Base-by-base conservation (phyloP, 2,888 invertebrate genomes). In the Tillus elongatus region DNA sequence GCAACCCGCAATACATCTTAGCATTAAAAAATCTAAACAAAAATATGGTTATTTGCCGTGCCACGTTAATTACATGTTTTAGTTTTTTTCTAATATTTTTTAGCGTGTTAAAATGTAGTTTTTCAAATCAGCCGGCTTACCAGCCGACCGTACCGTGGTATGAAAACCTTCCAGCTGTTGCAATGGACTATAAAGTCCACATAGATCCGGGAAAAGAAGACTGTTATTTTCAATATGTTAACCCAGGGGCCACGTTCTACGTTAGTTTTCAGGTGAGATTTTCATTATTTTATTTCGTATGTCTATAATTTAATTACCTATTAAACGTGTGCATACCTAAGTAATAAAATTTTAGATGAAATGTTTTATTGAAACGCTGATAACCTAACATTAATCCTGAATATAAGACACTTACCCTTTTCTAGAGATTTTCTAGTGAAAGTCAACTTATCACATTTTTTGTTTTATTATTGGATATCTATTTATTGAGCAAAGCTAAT, bases 121-220 rank as follows among this genome's bases (percentile, higher is more conserved):
- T 42, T 8, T 42, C 19, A n/a, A 38, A 42, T 31, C 35, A 39
- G 12, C 27, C 35, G n/a, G n/a, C n/a, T n/a, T n/a, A n/a, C n/a
- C n/a, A n/a, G n/a, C n/a, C 24, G 6, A 73, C 75, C 24, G 70
- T 74, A 51, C 84, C 84, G 60, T 87, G 86, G 86, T 87, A 87
- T 63, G 88, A 88, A 64, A 79, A 80, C 50, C 66, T 87, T 38
- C 92, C 92, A 8, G 92, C 92, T 6, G 89, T 91, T 16, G 88
- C 90, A 2, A 90, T 92, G 84, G 93, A 93, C 61, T 95, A 95
- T 62, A 92, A 92, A 69, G 86, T 95, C 19, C 87, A 92, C 65
- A 81, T 95, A 44, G 90, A 90, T 56, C 87, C 92, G n/a, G 91
- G 92, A 39, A 82, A 80, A 60, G 92, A 93, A 67, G 93, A 95